Conservation (phyloP, 2,888 invertebrate species). For the Latrodectus hesperus region DNA sequence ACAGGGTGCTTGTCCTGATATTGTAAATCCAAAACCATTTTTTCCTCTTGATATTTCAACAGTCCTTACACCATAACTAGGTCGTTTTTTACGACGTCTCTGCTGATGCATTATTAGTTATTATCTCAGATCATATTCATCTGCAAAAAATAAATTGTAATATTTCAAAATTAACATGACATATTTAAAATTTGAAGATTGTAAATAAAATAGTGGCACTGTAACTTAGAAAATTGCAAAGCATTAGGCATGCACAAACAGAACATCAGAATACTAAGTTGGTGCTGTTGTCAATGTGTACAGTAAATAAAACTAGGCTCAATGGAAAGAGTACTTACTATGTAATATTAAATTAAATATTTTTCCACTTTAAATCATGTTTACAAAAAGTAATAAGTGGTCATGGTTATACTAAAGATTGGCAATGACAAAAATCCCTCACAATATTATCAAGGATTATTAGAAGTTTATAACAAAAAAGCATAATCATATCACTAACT, state of each 20-base stretch:
- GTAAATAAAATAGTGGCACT: not conserved
- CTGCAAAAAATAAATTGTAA: slow-evolving; percentile 8
- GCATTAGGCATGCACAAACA: not conserved
- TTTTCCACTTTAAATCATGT: not conserved
- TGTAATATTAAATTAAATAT: not conserved
- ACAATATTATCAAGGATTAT: not conserved
- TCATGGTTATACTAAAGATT: not conserved
- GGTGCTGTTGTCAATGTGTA: not conserved
- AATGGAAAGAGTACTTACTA: not conserved
- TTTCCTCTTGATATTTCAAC: slow-evolving; percentile 90
- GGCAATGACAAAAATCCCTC: not conserved
- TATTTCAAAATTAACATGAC: not conserved
- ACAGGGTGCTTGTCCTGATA: slow-evolving; percentile 96
- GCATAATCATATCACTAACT: not conserved
- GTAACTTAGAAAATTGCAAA: not conserved
- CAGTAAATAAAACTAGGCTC: not conserved
- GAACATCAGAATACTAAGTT: not conserved
- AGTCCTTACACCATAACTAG: slow-evolving; percentile 84
- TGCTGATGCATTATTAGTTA: slow-evolving; percentile 72
- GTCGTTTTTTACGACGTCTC: slow-evolving; percentile 82
- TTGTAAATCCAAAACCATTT: slow-evolving; percentile 97
- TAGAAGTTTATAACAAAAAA: not conserved
- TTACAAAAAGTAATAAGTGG: not conserved
- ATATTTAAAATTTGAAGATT: not conserved
- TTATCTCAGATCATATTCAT: not conserved